A percentile compares a stretch with the other conserved stretches of the same genome.
Conservation (phyloP, 2,888 invertebrate genomes). For the Dione juno region DNA sequence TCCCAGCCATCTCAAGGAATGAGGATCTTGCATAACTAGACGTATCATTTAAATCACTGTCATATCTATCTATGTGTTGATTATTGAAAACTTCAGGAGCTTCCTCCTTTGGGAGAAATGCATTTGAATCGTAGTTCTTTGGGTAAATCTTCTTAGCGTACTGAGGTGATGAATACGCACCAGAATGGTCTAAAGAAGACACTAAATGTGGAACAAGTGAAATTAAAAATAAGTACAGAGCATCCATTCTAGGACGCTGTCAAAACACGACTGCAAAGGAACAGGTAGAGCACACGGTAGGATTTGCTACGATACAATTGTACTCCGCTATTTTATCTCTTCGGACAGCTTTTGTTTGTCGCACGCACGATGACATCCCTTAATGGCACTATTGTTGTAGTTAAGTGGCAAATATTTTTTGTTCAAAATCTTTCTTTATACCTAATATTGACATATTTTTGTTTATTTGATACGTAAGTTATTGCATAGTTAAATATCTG, state of each 20-base stretch:
- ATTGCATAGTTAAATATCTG: neutral
- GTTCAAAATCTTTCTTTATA: neutral
- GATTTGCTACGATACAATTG: slow-evolving; percentile 58
- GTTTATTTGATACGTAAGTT: neutral
- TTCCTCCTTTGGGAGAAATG: slow-evolving; percentile 67
- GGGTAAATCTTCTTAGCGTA: slow-evolving; percentile 81
- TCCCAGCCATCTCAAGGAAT: slow-evolving; percentile 71
- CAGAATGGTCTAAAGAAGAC: slow-evolving; percentile 67
- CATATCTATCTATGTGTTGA: slow-evolving; percentile 61
- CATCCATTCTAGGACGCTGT: slow-evolving; percentile 63
- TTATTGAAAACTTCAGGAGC: slow-evolving; percentile 57
- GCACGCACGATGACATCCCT: slow-evolving; percentile 80
- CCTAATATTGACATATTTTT: slow-evolving; percentile 2
- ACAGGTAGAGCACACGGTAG: slow-evolving; percentile 65
- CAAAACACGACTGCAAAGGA: slow-evolving; percentile 53
- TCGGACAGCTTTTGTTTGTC: slow-evolving; percentile 76
- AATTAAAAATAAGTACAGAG: slow-evolving; percentile 56
- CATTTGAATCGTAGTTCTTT: slow-evolving; percentile 62
- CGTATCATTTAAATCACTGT: slow-evolving; percentile 61
- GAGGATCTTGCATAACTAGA: slow-evolving; percentile 64
- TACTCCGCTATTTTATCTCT: slow-evolving; percentile 76
- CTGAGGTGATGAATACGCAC: slow-evolving; percentile 81
- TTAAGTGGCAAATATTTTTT: slow-evolving; percentile 55
- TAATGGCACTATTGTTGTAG: slow-evolving; percentile 77
- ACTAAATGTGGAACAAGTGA: slow-evolving; percentile 43